Evolutionary conservation across 2,113 vertebrate species (phyloP).

Genomic region (Desmodus rotundus): DNA sequence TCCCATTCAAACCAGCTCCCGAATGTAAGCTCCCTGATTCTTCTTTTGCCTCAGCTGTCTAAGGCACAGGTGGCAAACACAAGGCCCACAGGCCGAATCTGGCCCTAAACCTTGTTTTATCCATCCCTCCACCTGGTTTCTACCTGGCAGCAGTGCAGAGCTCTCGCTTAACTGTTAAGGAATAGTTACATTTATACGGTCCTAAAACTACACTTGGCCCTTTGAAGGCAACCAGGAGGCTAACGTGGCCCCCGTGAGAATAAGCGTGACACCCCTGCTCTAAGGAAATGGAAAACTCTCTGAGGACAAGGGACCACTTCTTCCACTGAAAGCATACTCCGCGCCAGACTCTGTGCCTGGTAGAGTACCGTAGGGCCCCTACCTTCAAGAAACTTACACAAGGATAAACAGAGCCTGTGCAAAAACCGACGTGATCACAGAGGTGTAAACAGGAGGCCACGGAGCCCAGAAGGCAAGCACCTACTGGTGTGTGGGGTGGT

Average conservation of each 20-base stretch:
- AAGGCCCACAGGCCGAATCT: too few relatives aligned
- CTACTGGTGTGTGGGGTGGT: neutral
- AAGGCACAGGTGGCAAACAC: too few relatives aligned
- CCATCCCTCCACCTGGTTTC: too few relatives aligned
- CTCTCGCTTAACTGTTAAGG: too few relatives aligned
- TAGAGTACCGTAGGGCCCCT: neutral
- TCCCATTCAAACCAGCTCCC: neutral
- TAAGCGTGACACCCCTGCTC: neutral
- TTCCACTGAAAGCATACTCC: neutral
- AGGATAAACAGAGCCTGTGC: conserved; percentile 14
- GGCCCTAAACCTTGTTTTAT: too few relatives aligned
- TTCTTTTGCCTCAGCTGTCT: neutral
- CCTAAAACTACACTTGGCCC: too few relatives aligned
- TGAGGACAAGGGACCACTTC: neutral
- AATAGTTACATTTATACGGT: too few relatives aligned
- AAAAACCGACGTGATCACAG: neutral
- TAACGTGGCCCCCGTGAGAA: too few relatives aligned
- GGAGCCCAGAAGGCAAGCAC: neutral
- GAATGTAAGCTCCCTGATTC: neutral
- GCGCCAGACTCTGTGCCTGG: neutral
- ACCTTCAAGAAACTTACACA: conserved; percentile 1
- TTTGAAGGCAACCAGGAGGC: too few relatives aligned
- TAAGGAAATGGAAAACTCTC: neutral
- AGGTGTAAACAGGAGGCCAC: neutral
- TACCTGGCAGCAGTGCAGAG: too few relatives aligned